A percentile compares a stretch with the other conserved stretches of the same genome.
Conservation (phyloP, 2,888 invertebrate species). For the Drosophila rellima region DNA sequence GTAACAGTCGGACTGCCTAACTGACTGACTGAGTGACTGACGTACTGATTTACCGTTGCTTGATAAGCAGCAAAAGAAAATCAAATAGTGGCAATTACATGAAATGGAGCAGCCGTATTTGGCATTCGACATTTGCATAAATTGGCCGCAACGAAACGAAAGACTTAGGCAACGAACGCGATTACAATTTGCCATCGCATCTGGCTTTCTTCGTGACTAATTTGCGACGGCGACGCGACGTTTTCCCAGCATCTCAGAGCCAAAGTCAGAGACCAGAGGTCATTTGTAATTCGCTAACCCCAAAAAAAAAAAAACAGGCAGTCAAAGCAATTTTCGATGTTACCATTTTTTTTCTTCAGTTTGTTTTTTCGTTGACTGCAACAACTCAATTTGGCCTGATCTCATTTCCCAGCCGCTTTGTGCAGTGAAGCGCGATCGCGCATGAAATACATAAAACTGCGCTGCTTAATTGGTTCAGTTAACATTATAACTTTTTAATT, state of each 20-base stretch:
- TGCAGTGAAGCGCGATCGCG: constrained; percentile 34
- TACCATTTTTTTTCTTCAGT: constrained; percentile 56
- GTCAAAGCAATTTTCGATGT: constrained; percentile 67
- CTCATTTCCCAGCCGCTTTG: constrained; percentile 9
- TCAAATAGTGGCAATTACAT: constrained; percentile 73
- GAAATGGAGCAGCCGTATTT: constrained; percentile 67
- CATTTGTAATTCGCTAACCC: constrained; percentile 56
- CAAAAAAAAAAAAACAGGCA: too few species aligned
- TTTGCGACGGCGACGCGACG: constrained; percentile 64
- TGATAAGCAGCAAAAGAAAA: constrained; percentile 51
- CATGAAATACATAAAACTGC: constrained; percentile 48
- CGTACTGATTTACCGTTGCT: constrained; percentile 76
- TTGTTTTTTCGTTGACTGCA: constrained; percentile 19
- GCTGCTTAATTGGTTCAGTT: constrained; percentile 54
- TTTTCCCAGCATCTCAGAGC: constrained; percentile 58
- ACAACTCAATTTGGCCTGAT: constrained; percentile 63
- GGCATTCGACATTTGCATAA: constrained; percentile 72
- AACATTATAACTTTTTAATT: constrained; percentile 63
- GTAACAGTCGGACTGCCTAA: constrained; percentile 10
- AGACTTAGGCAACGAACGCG: constrained; percentile 74
- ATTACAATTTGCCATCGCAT: constrained; percentile 47
- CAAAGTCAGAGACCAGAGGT: constrained; percentile 56
- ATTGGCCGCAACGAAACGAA: constrained; percentile 60
- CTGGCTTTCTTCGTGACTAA: constrained; percentile 75
- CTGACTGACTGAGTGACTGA: constrained; percentile 45